Base-by-base conservation (phyloP, 2,888 invertebrate species). In the Lasioglossum pauxillum region DNA sequence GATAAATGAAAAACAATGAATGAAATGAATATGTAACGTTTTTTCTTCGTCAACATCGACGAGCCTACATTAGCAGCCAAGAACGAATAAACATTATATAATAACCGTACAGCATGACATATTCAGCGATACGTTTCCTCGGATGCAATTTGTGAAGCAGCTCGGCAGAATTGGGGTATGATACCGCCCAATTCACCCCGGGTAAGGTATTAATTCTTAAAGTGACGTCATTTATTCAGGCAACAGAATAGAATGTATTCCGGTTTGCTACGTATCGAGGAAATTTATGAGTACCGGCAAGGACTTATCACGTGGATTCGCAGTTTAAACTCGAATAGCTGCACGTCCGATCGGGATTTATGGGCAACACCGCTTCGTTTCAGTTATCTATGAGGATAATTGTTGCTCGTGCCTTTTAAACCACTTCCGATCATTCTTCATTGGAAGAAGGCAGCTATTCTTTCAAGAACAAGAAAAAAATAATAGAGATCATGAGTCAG, bases 131-230 rank as follows among this genome's bases (percentile, higher is more conserved):
- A 38, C 1, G 27, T 5, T 27, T 27, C 53, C 67, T 8, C 38
- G 49, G 12, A 72, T 27, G 27, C 31, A 31, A 44, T 76, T 76
- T 57, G 76, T 57, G 12, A 35, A 31, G 16, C 44, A 5, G 14
- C 12, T 19, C 16, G n/a, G 8, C 16, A 49, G 72, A 72, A 31
- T 44, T 60, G 31, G 72, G 23, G n/a, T 44, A 53, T 44, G 44
- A 57, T 67, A 31, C 53, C 67, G 35, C 19, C 19, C 38, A 64
- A 77, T 38, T 75, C 76, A 27, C 2, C 14, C 5, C 5, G 5
- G 0, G 12, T 35, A 23, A 7, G 77, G 74, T 86, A 67, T 86
- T 86, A 78, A 86, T 85, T 84, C 77, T 80, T 80, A 35, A 84
- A 78, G 35, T 16, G n/a, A 16, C 64, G 31, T 84, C 75, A 67